phyloP scores from a whole-genome alignment of 2,888 invertebrate species.

The Limnephilus auricula region DNA sequence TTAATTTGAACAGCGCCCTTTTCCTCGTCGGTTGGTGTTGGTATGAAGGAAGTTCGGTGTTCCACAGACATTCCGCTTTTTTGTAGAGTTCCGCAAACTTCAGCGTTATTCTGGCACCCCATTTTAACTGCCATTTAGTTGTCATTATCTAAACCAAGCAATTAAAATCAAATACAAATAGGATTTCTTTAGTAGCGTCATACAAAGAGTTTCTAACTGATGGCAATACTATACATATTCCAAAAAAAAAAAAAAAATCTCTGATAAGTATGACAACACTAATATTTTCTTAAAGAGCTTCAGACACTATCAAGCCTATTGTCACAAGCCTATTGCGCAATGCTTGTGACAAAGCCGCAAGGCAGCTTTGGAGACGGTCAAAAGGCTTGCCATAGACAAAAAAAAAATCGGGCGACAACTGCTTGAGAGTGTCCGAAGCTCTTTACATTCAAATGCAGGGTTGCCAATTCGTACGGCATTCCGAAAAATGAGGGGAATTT shows the following conservation, averaged over 20 bases:
- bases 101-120: background rate
- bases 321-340: too few relatives aligned
- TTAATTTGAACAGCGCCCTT: background rate
- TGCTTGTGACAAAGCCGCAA: too few relatives aligned
- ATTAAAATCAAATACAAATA: too few relatives aligned
- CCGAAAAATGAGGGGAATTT: too few relatives aligned
- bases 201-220: background rate
- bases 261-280: background rate
- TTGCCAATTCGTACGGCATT: too few relatives aligned
- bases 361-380: too few relatives aligned
- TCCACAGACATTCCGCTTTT: background rate
- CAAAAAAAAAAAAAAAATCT: background rate
- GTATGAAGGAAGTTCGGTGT: background rate
- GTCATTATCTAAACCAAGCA: background rate
- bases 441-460: too few relatives aligned
- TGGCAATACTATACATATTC: background rate
- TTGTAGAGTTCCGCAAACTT: constrained; percentile 3
- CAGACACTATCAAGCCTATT: too few relatives aligned
- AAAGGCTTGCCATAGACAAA: too few relatives aligned
- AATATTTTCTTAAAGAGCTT: too few relatives aligned
- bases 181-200: background rate
- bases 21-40: background rate
- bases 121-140: background rate
- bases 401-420: too few relatives aligned
- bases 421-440: too few relatives aligned